These are phyloP conservation scores for Garra rufa DNA, from an alignment of 2,113 vertebrate genomes.

Conservation along the genomic window DNA sequence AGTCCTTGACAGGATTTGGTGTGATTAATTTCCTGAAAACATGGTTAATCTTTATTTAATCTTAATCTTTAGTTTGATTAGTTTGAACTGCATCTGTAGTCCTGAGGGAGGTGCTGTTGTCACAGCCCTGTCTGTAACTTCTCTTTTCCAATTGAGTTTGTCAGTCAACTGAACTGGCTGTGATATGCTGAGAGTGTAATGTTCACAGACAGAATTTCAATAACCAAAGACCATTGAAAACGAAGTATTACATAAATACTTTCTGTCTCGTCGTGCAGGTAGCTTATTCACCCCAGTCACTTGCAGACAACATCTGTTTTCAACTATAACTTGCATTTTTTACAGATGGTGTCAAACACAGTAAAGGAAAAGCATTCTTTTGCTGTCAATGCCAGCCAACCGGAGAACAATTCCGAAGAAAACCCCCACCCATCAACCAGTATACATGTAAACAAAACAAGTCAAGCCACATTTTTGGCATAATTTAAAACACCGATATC, in stretches of 20 bases:
- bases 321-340: background rate
- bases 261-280: background rate
- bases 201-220: background rate
- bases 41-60: background rate
- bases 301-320: background rate
- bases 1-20: background rate
- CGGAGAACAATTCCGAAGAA: background rate
- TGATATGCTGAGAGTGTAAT: background rate
- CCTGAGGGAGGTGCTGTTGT: constrained; percentile 44
- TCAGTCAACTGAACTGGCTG: background rate
- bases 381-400: background rate
- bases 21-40: background rate
- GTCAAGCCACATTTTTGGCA: background rate
- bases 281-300: background rate
- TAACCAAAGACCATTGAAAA: background rate
- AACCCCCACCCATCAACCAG: background rate
- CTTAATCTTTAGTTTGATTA: background rate
- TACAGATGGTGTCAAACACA: background rate
- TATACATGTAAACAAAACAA: background rate
- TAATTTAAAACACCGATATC: background rate
- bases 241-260: background rate
- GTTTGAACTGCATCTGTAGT: background rate
- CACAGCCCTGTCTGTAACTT: background rate
- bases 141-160: background rate
- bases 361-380: background rate